Base-by-base conservation (phyloP, 2,113 vertebrate genomes). In the Gymnobelideus leadbeateri region DNA sequence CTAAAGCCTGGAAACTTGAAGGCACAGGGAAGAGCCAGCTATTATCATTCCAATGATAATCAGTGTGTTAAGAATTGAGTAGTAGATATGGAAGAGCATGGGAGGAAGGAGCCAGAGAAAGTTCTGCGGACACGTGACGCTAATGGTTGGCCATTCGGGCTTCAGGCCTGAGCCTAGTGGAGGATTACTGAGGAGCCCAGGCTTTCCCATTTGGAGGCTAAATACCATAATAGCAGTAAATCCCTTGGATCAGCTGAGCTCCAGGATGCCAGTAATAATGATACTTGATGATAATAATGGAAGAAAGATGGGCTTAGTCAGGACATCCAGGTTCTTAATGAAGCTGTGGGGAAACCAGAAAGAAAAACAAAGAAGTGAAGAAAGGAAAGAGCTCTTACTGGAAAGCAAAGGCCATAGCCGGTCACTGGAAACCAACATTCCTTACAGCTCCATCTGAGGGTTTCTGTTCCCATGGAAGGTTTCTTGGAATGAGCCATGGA, bases 261-360 rank as follows among this genome's bases (percentile, higher is more conserved):
- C 68, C 68, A 43, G 68, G n/a, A 43, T 84, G 68, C 68, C 68
- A 84, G 43, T 84, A 84, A 84, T 84, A 84, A 84, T 84, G 68
- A 84, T 84, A 84, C 68, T 84, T 84, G 68, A 84, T 84, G 68
- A 84, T 84, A 43, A 84, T 84, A 84, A 84, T 84, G 68, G 68
- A 84, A 77, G 68, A 77, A 77, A 77, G 68, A 77, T 77, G 68
- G 68, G 43, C 21, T 84, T 84, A 84, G n/a, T 84, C 68, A 84
- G 68, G 68, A 84, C 68, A 84, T 84, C 68, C 68, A 84, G 68
- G 68, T 84, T n/a, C 68, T 84, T 84, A 43, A 84, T 84, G 68
- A 84, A 84, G 8, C 37, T 84, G 61, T 77, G 37, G 68, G 68
- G 68, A 84, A 84, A 84, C 68, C 68, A 84, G 68, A 84, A 84